These are phyloP conservation scores for Scaptodrosophila latifasciaeformis DNA, from an alignment of 2,888 invertebrate species.

Conservation along the genomic window DNA sequence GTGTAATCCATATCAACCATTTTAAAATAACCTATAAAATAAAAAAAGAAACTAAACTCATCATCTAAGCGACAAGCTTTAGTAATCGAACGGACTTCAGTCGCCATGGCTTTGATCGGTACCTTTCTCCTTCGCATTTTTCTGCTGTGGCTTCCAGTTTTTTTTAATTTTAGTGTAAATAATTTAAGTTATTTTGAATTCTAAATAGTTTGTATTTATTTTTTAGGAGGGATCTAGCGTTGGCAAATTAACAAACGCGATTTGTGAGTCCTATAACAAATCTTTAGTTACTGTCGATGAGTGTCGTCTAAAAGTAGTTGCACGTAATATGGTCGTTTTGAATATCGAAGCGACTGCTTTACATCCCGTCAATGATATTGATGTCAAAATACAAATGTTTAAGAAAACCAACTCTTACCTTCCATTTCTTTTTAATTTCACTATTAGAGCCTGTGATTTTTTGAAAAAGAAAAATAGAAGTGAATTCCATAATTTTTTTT, in stretches of 20 bases:
- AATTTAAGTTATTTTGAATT: too few relatives aligned
- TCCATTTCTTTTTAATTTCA: neutral
- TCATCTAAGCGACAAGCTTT: too few relatives aligned
- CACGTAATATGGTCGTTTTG: constrained; percentile 18
- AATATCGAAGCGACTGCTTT: constrained; percentile 20
- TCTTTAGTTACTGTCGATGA: too few relatives aligned
- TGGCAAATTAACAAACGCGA: constrained; percentile 3
- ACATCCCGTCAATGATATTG: constrained; percentile 10
- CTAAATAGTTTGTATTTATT: too few relatives aligned
- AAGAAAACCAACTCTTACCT: neutral
- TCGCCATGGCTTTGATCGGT: too few relatives aligned
- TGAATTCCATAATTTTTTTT: neutral
- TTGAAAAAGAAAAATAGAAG: neutral
- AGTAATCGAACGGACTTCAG: too few relatives aligned
- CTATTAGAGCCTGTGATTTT: neutral
- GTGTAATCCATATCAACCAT: too few relatives aligned
- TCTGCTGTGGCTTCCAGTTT: too few relatives aligned
- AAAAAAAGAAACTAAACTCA: too few relatives aligned
- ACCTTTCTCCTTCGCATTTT: too few relatives aligned
- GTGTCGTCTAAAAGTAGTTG: too few relatives aligned
- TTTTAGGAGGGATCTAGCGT: neutral
- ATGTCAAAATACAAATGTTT: neutral
- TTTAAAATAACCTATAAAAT: too few relatives aligned
- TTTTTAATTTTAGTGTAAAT: neutral
- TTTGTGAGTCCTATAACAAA: constrained; percentile 3